Percentiles rank a stretch among this genome's conserved stretches.
These are phyloP conservation scores for Odontomyia ornata DNA, from an alignment of 2,888 invertebrate species.

Conservation along the genomic window DNA sequence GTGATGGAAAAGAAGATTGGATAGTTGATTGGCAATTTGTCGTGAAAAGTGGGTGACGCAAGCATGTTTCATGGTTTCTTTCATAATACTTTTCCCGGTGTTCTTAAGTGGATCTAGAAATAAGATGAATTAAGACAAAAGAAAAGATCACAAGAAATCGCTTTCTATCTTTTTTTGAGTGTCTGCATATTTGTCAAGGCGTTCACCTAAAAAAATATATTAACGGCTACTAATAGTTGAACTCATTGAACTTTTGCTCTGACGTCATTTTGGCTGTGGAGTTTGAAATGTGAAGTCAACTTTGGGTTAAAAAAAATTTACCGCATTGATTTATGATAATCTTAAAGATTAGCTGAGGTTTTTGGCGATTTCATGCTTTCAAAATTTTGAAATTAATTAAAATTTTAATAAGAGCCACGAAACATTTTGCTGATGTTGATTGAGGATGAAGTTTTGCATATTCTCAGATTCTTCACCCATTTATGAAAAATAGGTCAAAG, in stretches of 20 bases:
- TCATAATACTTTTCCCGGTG: background rate
- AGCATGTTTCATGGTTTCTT: background rate
- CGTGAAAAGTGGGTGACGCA: background rate
- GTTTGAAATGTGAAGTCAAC: too few species aligned
- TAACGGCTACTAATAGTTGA: background rate
- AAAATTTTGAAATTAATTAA: too few species aligned
- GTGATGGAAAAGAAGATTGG: too few species aligned
- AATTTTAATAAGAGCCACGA: too few species aligned
- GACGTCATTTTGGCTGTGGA: background rate
- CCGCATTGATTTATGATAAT: too few species aligned
- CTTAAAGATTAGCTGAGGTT: too few species aligned
- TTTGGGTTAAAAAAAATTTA: too few species aligned
- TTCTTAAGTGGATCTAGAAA: background rate
- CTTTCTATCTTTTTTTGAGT: background rate
- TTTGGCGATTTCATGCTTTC: too few species aligned
- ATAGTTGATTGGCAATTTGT: background rate
- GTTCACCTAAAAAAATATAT: background rate
- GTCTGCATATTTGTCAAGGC: background rate
- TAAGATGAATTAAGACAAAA: background rate
- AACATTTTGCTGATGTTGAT: too few species aligned
- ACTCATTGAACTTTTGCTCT: background rate
- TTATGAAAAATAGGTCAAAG: too few species aligned
- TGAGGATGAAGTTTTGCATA: too few species aligned
- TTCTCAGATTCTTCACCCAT: too few species aligned
- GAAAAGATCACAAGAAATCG: background rate